Base-by-base conservation (phyloP, 2,888 invertebrate species). In the Trichacis sp. region DNA sequence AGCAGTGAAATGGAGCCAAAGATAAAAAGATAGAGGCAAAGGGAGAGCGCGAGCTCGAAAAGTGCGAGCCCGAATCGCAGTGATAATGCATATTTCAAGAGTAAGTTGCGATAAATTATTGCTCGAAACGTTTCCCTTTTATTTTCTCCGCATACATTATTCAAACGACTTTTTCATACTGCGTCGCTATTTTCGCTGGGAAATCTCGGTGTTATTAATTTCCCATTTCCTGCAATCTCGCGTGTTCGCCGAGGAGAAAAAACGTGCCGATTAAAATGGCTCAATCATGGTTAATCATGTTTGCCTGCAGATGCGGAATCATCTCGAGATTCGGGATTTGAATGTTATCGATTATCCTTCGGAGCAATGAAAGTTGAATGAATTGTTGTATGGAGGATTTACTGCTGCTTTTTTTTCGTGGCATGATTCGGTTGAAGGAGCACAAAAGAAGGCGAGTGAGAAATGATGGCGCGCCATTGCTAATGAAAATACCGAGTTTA, bases 391-490 rank as follows among this genome's bases (percentile, higher is more conserved):
- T 24, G 8, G 3, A 24, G 4, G 8, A 5, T 24, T 24, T 24
- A 5, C 24, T 24, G 3, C 8, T 8, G 3, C 8, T 24, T 24
- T 24, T 24, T 24, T 24, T 24, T 24, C 24, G 24, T 8, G 24
- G 8, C 8, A 3, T 8, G 8, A 24, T 24, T 24, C 8, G 8
- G 4, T 24, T 24, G 24, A 8, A 24, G 24, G 24, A 24, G 30
- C 53, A 54, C 14, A 12, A 18, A 19, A 11, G 71, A 73, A 74
- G 75, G 74, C 74, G 74, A 74, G 76, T 77, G 76, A 76, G 74
- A 80, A 80, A 78, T 78, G 77, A 80, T 80, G 75, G 79, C 75
- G 75, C 77, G 77, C 76, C 78, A 76, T 77, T 78, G 77, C 76
- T 81, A 81, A 81, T 80, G 80, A 80, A 80, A 79, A 78, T 78